Conservation (phyloP, 2,113 vertebrate genomes). For the Tonatia bakeri region DNA sequence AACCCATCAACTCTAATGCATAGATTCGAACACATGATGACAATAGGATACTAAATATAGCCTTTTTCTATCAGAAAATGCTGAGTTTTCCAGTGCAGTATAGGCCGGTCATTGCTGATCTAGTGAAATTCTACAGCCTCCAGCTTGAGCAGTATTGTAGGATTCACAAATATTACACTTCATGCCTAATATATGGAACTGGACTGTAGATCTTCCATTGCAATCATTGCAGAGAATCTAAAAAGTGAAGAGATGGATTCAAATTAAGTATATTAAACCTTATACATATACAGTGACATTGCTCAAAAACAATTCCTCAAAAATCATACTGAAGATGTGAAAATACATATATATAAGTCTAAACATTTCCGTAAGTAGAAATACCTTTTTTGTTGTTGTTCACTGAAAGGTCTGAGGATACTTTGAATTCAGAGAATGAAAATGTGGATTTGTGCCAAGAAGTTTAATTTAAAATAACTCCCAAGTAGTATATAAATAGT, state of each 20-base stretch:
- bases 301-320: not conserved
- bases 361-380: not conserved
- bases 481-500: not conserved
- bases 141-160: conserved; percentile 93
- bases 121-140: conserved; percentile 77
- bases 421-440: conserved; percentile 47
- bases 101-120: conserved; percentile 56
- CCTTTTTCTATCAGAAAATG: not conserved
- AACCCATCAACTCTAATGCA: not conserved
- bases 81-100: not conserved
- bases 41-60: conserved; percentile 1
- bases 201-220: conserved; percentile 86
- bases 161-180: conserved; percentile 92
- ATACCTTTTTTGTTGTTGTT: not conserved
- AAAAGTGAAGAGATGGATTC: not conserved
- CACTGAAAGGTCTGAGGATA: conserved; percentile 29
- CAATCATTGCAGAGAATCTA: conserved; percentile 97
- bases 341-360: not conserved
- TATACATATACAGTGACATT: not conserved
- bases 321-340: not conserved
- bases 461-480: conserved; percentile 28
- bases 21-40: not conserved
- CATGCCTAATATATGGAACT: conserved; percentile 94
- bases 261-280: conserved; percentile 4
- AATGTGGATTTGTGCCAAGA: not conserved